phyloP scores from a whole-genome alignment of 2,888 invertebrate genomes.

The Harpagoxenus sublaevis region DNA sequence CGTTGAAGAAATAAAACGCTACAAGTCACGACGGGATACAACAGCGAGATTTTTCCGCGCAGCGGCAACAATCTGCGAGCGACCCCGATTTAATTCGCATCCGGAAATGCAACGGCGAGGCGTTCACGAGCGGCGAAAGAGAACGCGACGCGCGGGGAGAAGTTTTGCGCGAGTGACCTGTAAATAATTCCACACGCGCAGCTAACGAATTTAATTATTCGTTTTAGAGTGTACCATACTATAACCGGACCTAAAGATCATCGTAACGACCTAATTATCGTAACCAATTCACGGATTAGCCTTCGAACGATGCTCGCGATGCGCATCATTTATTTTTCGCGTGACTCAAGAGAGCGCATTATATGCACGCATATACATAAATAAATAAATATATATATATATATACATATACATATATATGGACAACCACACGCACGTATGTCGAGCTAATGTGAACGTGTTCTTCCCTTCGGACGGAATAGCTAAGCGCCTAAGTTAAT shows the following conservation, averaged over 20 bases:
- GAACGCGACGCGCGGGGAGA: constrained; percentile 41
- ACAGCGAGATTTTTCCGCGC: background rate
- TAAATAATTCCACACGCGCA: constrained; percentile 72
- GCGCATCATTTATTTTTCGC: constrained; percentile 57
- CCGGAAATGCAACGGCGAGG: constrained; percentile 53
- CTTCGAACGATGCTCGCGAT: constrained; percentile 66
- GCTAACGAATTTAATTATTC: constrained; percentile 71
- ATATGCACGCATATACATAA: constrained; percentile 14
- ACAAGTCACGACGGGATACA: background rate
- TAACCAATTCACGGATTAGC: constrained; percentile 75
- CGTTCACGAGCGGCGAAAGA: constrained; percentile 54
- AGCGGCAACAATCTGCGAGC: background rate
- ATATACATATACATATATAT: background rate
- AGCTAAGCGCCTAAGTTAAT: constrained; percentile 65
- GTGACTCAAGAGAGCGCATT: constrained; percentile 57
- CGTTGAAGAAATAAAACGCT: no score
- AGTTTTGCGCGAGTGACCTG: constrained; percentile 68
- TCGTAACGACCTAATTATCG: constrained; percentile 76
- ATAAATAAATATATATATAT: constrained; percentile 14
- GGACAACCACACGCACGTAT: constrained; percentile 39
- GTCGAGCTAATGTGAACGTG: constrained; percentile 61
- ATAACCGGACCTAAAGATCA: constrained; percentile 72
- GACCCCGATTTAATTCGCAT: constrained; percentile 37
- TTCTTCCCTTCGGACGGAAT: constrained; percentile 68
- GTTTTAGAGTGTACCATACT: constrained; percentile 73